Base-by-base conservation (phyloP, 2,797 vertebrate genomes). In the Thaleichthys pacificus region DNA sequence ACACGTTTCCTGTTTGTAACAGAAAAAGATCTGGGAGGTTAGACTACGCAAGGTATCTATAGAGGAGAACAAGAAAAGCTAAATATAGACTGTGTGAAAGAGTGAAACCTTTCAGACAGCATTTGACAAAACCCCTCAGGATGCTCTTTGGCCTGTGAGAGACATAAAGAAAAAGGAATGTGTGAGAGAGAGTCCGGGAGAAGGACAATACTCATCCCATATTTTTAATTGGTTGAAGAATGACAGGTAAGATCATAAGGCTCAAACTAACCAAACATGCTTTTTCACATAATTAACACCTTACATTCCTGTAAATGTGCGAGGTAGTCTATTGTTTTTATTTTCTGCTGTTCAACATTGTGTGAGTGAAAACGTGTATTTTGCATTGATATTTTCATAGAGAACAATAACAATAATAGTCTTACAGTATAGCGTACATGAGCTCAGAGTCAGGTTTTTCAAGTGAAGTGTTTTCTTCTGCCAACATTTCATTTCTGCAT, bases 1-100 rank as follows among this genome's bases (percentile, higher is more conserved):
- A 77, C 71, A 76, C 77, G 80, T 75, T 93, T 94, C 93, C 93
- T 94, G 93, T 93, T 92, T 93, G 88, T 90, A 93, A 93, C 92
- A 86, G 92, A 90, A 89, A 87, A 84, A 89, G 79, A 88, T 80
- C 80, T 72, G 84, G 75, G 77, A n/a, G 4, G 4, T 0, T 35
- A 58, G 73, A 79, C 73, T 71, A 56, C 38, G 42, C 42, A 47
- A 47, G 9, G 42, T 47, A 14, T 47, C 42, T 47, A 58, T 21
- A 70, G 77, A 68, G 38, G 66, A 63, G 82, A 78, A 81, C 58
- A 57, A 73, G 79, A 79, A 65, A 24, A 66, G 61, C 84, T 89
- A 92, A 92, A 92, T 92, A 91, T 91, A 93, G 87, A 91, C 74
- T 14, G 42, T 14, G 42, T 35, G 63, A 72, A 69, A 77, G 61